phyloP scores from a whole-genome alignment of 2,888 invertebrate genomes.

The Didymodactylos carnosus region DNA sequence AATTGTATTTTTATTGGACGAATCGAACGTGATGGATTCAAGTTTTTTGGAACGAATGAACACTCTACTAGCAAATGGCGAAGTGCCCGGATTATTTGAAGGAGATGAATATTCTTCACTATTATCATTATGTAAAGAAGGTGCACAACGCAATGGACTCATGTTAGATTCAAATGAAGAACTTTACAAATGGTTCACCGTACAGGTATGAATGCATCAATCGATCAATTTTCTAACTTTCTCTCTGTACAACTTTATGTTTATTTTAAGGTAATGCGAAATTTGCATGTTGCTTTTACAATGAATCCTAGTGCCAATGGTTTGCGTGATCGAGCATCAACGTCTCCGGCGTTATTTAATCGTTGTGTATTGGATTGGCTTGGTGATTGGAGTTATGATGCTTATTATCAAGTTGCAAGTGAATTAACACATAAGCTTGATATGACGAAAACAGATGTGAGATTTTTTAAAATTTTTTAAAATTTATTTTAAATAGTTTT shows the following conservation, averaged over 20 bases:
- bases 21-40: constrained; percentile 92
- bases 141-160: constrained; percentile 83
- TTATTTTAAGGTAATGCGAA: constrained; percentile 52
- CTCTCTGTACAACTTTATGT: too few species aligned
- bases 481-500: not conserved
- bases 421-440: constrained; percentile 90
- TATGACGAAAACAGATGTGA: constrained; percentile 34
- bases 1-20: constrained; percentile 94
- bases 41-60: constrained; percentile 98
- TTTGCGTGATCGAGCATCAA: constrained; percentile 88
- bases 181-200: constrained; percentile 97
- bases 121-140: constrained; percentile 99
- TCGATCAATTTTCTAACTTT: too few species aligned
- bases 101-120: constrained; percentile 91
- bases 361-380: constrained; percentile 98
- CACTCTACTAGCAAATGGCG: constrained; percentile 89
- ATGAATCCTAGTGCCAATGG: constrained; percentile 99
- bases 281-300: constrained; percentile 96
- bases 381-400: constrained; percentile 92
- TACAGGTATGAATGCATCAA: constrained; percentile 40
- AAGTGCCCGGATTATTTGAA: constrained; percentile 47
- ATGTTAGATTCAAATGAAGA: constrained; percentile 97
- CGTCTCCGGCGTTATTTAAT: constrained; percentile 95
- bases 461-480: constrained; percentile 59
- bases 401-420: constrained; percentile 50